A percentile compares a stretch with the other conserved stretches of the same genome.
These are phyloP conservation scores for Urocitellus parryii DNA, from an alignment of 2,113 vertebrate genomes.

Conservation along the genomic window DNA sequence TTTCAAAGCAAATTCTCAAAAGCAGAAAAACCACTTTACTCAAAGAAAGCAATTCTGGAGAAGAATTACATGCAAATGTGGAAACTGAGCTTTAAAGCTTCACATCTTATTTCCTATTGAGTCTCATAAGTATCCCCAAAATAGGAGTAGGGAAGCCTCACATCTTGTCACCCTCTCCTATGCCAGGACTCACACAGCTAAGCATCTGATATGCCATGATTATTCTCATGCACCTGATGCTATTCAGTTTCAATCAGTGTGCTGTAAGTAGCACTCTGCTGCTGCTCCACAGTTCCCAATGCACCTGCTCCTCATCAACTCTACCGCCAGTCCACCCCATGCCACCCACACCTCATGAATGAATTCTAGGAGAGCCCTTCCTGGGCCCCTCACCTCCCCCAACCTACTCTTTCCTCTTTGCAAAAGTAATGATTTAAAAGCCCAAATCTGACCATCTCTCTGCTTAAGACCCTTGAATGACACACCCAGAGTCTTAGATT, in stretches of 20 bases:
- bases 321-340: too few relatives aligned
- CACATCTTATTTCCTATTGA: background rate
- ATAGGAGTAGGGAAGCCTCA: background rate
- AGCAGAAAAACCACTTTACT: background rate
- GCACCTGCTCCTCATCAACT: background rate
- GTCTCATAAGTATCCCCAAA: background rate
- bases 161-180: background rate
- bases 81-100: background rate
- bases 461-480: background rate
- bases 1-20: background rate
- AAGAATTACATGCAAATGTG: background rate
- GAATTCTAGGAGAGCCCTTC: too few relatives aligned
- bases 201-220: background rate
- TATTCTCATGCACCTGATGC: background rate
- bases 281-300: background rate
- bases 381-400: background rate
- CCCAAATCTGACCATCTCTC: background rate
- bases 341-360: background rate
- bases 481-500: background rate
- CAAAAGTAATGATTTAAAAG: background rate
- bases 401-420: background rate
- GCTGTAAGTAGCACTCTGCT: background rate
- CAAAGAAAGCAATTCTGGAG: slow-evolving; percentile 17
- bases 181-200: background rate
- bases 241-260: background rate